These are phyloP conservation scores for Poeciliopsis turneri DNA, from an alignment of 2,797 vertebrate species.

Conservation along the genomic window DNA sequence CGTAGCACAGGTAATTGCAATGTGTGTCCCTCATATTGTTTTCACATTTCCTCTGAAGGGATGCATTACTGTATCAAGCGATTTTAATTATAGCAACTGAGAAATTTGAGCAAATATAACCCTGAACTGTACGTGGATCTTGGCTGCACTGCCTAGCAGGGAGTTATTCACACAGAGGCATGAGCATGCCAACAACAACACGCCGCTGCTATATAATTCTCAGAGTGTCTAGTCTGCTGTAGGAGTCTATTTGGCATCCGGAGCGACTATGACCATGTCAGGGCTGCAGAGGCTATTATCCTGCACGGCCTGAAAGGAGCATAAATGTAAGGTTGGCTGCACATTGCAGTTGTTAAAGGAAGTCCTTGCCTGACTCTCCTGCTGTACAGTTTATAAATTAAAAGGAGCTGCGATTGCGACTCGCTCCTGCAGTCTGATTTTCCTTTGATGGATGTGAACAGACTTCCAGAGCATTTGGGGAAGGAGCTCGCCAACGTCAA, in stretches of 20 bases:
- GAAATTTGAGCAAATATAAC: conserved; percentile 29
- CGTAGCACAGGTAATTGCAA: conserved; percentile 9
- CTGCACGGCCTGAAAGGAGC: conserved; percentile 42
- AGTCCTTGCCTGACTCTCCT: conserved; percentile 18
- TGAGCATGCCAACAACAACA: conserved; percentile 41
- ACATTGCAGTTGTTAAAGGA: conserved; percentile 40
- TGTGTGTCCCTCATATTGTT: conserved; percentile 15
- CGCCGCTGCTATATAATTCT: conserved; percentile 41
- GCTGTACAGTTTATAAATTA: conserved; percentile 51
- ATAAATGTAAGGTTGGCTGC: conserved; percentile 56
- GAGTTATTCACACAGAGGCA: conserved; percentile 17
- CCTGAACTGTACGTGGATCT: conserved; percentile 23
- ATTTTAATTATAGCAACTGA: conserved; percentile 31
- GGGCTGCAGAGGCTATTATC: conserved; percentile 39
- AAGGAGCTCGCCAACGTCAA: conserved; percentile 43
- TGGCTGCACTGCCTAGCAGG: conserved; percentile 13
- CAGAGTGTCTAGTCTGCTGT: conserved; percentile 51
- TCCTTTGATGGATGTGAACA: conserved; percentile 48
- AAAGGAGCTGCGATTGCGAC: conserved; percentile 49
- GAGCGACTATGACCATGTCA: conserved; percentile 44
- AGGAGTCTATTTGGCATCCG: conserved; percentile 50
- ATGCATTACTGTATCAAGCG: conserved; percentile 18
- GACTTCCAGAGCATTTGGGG: conserved; percentile 60
- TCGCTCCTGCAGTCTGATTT: conserved; percentile 37
- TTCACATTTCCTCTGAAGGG: conserved; percentile 19